A percentile compares a stretch with the other conserved stretches of the same genome.
phyloP scores from a whole-genome alignment of 2,888 invertebrate genomes.

The Cabera pusaria region DNA sequence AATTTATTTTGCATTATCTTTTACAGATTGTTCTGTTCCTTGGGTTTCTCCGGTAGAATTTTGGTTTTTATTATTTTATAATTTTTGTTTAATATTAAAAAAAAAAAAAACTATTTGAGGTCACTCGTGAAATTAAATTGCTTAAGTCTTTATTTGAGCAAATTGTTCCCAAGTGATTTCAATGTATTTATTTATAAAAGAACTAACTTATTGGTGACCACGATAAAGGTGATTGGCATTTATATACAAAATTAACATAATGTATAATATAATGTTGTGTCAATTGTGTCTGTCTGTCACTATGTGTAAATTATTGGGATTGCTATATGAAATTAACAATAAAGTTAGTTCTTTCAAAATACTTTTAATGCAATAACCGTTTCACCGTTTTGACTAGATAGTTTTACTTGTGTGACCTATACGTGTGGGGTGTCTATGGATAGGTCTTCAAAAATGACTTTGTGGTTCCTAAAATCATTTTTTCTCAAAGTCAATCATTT shows the following conservation, averaged over 20 bases:
- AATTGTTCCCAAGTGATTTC: constrained; percentile 49
- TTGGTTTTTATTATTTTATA: constrained; percentile 53
- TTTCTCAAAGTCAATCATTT: too few species aligned
- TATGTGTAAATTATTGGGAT: constrained; percentile 1
- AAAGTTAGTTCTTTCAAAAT: constrained; percentile 61
- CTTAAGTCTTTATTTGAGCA: constrained; percentile 9
- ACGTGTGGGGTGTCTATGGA: too few species aligned
- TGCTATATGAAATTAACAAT: constrained; percentile 37
- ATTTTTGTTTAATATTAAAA: too few species aligned
- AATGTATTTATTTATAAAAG: too few species aligned
- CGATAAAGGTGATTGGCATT: constrained; percentile 21
- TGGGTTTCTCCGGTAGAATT: constrained; percentile 78
- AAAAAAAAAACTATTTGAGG: too few species aligned
- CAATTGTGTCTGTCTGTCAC: too few species aligned
- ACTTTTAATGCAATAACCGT: too few species aligned
- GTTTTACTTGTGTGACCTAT: too few species aligned
- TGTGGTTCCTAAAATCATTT: too few species aligned
- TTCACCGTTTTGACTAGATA: too few species aligned
- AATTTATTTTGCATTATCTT: constrained; percentile 51
- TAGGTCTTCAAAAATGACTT: too few species aligned
- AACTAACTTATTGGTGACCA: constrained; percentile 59
- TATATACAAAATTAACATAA: constrained; percentile 16
- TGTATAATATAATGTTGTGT: too few species aligned
- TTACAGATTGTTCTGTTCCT: constrained; percentile 72
- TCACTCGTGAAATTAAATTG: constrained; percentile 44